Conservation (phyloP, 2,113 vertebrate species). For the Vulpes ferrilata region DNA sequence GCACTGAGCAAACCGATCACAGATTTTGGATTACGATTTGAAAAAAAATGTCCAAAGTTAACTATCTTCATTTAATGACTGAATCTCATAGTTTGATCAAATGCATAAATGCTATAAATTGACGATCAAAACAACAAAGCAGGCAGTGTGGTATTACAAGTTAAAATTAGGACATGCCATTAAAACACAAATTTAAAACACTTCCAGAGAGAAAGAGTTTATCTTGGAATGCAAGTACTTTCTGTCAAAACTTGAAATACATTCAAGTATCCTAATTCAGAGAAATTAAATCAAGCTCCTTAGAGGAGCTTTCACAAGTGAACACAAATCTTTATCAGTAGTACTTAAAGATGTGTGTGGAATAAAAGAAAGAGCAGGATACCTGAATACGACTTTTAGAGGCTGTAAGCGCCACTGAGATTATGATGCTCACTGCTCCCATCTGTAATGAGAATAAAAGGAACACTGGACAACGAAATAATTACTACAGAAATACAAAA, state of each 20-base stretch:
- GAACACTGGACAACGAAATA: background rate
- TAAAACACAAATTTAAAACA: slow-evolving; percentile 22
- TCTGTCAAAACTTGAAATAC: slow-evolving; percentile 4
- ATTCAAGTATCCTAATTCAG: background rate
- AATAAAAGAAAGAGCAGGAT: background rate
- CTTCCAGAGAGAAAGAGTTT: background rate
- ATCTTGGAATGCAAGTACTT: background rate
- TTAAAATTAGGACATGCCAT: background rate
- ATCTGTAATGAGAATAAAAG: background rate
- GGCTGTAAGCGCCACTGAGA: background rate
- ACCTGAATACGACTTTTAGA: background rate
- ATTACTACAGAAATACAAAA: background rate
- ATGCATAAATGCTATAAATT: background rate
- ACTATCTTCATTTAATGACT: background rate
- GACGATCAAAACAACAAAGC: background rate
- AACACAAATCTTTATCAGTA: background rate
- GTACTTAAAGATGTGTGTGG: background rate
- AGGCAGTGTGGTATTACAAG: background rate
- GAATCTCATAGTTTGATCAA: background rate
- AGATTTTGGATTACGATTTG: background rate
- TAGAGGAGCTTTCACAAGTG: background rate
- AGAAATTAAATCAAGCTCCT: background rate
- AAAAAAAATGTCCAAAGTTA: background rate
- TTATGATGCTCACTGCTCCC: background rate
- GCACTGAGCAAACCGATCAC: background rate